Percentiles rank a stretch among this genome's conserved stretches.
These are phyloP conservation scores for Miniopterus natalensis DNA, from an alignment of 2,113 vertebrate species.

Conservation along the genomic window DNA sequence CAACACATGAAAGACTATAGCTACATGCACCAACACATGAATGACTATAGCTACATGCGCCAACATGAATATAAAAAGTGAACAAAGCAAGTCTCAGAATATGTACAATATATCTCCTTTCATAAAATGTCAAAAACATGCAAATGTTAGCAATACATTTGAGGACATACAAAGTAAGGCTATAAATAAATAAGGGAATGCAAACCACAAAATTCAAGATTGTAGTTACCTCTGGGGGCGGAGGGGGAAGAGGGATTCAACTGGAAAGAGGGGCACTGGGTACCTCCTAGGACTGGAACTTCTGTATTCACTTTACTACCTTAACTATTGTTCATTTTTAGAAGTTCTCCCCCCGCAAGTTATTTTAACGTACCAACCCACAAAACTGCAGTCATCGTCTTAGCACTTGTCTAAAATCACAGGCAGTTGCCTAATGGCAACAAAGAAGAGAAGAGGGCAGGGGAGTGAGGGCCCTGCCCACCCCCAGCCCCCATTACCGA, in stretches of 20 bases:
- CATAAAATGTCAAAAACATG: not conserved
- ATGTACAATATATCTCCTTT: not conserved
- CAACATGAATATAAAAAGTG: not conserved
- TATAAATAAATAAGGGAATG: not conserved
- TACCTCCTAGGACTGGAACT: not conserved
- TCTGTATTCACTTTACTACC: not conserved
- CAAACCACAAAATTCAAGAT: not conserved
- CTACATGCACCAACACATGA: no score
- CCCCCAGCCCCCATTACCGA: not conserved
- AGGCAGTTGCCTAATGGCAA: not conserved
- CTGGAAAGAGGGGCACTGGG: not conserved
- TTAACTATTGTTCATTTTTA: not conserved
- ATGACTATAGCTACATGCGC: not conserved
- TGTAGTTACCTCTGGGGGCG: not conserved
- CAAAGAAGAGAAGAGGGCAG: not conserved
- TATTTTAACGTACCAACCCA: not conserved
- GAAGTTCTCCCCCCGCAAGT: not conserved
- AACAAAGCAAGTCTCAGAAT: not conserved
- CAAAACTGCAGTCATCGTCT: not conserved
- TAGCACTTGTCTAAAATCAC: not conserved
- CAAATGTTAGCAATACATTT: not conserved
- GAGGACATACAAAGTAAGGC: not conserved
- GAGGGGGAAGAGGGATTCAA: not conserved
- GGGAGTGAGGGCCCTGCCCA: not conserved
- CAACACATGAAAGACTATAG: no score